Percentiles rank a stretch among this genome's conserved stretches.
Evolutionary conservation across 2,797 vertebrate species (phyloP).

Genomic region (Macrochelys suwanniensis): DNA sequence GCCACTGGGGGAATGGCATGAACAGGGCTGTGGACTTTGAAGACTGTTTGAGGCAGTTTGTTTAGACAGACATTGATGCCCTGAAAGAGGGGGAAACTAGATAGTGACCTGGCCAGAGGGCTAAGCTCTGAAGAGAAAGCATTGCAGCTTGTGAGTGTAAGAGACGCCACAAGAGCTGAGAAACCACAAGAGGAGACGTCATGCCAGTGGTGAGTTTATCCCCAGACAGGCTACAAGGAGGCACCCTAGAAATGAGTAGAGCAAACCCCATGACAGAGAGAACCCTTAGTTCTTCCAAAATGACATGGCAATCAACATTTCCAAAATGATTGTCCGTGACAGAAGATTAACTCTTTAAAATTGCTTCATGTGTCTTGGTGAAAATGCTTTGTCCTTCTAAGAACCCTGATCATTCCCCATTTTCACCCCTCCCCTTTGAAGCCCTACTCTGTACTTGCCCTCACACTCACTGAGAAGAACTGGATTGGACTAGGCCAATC

Average conservation of each 20-base stretch:
- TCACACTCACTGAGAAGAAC: not conserved
- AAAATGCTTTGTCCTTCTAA: constrained; percentile 4
- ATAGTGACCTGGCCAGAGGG: not conserved
- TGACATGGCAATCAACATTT: not conserved
- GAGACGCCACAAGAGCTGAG: not conserved
- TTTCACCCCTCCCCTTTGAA: not conserved
- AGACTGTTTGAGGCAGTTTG: not conserved
- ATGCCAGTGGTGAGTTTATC: not conserved
- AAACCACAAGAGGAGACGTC: not conserved
- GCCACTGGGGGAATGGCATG: not conserved
- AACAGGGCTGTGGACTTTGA: not conserved
- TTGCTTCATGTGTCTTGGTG: not conserved
- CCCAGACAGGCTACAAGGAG: not conserved
- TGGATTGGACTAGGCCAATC: not conserved
- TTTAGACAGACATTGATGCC: not conserved
- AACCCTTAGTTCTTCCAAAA: not conserved
- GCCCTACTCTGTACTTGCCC: accelerated
- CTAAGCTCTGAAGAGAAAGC: too few species aligned
- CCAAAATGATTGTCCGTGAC: not conserved
- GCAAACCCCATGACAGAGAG: not conserved
- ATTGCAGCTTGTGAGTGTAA: not conserved
- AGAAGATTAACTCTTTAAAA: not conserved
- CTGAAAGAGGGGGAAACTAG: not conserved
- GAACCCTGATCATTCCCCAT: not conserved
- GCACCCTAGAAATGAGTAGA: not conserved